Percentiles rank a stretch among this genome's conserved stretches.
phyloP scores from a whole-genome alignment of 2,888 invertebrate species.

The Stenodera caucasica region DNA sequence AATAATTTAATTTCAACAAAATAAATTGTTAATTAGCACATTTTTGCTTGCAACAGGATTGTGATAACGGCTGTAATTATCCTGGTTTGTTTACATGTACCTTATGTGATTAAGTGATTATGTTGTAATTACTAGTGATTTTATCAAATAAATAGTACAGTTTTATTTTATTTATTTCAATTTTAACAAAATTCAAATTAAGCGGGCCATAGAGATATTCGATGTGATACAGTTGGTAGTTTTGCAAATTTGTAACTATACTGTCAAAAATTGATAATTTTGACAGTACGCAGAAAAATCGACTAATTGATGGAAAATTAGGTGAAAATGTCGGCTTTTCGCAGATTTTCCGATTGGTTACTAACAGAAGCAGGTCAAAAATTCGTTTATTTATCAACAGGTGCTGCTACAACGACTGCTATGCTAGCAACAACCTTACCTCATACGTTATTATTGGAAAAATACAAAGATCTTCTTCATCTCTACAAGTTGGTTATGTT shows the following conservation, averaged over 20 bases:
- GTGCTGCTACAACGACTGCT: slow-evolving; percentile 55
- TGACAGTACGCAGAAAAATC: no score
- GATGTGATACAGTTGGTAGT: background rate
- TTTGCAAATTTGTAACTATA: background rate
- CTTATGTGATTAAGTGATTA: background rate
- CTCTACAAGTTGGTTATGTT: slow-evolving; percentile 62
- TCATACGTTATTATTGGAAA: slow-evolving; percentile 63
- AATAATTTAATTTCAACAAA: background rate
- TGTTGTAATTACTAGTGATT: background rate
- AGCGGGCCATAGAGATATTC: background rate
- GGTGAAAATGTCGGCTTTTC: slow-evolving; percentile 27
- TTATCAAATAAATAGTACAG: background rate
- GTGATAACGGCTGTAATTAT: background rate
- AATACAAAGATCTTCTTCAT: slow-evolving; percentile 66
- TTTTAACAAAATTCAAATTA: no score
- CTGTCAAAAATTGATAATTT: background rate
- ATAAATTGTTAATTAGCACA: background rate
- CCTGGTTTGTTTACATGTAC: background rate
- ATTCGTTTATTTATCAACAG: slow-evolving; percentile 58
- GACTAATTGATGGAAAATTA: no score
- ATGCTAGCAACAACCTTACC: slow-evolving; percentile 60
- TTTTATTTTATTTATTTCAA: no score
- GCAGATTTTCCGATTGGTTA: slow-evolving; percentile 56
- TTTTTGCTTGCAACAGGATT: background rate
- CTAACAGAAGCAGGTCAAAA: slow-evolving; percentile 60